A percentile compares a stretch with the other conserved stretches of the same genome.
Conservation (phyloP, 1,140 invertebrate genomes). For the Apis cerana region DNA sequence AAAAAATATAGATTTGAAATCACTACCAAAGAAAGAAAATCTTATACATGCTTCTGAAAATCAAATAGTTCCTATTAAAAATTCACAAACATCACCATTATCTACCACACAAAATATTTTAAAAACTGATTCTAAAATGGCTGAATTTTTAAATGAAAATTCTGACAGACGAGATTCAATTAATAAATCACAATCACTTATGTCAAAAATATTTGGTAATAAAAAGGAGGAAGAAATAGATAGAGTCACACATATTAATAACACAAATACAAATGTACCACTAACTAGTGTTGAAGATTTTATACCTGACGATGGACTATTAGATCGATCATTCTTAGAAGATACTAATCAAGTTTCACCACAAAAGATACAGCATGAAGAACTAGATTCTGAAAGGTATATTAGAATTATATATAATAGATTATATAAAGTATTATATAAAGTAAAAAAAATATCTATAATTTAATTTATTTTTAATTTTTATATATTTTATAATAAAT, state of each 20-base stretch:
- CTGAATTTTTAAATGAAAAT: conserved; percentile 54
- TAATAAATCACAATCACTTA: conserved; percentile 70
- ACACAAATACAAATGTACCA: conserved; percentile 56
- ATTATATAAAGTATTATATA: background rate
- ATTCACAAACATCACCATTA: conserved; percentile 24
- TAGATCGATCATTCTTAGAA: conserved; percentile 92
- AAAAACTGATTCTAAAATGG: conserved; percentile 46
- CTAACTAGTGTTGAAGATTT: conserved; percentile 91
- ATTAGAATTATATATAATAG: background rate
- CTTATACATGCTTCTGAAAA: conserved; percentile 32
- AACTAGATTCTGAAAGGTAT: conserved; percentile 85
- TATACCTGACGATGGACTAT: conserved; percentile 88
- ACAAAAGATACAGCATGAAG: conserved; percentile 78
- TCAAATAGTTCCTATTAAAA: conserved; percentile 44
- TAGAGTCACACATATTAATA: conserved; percentile 56
- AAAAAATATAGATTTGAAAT: conserved; percentile 72
- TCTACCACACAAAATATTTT: conserved; percentile 36
- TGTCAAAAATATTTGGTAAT: conserved; percentile 78
- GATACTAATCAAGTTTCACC: conserved; percentile 82
- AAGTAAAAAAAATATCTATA: conserved; percentile 1
- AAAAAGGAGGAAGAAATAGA: conserved; percentile 71
- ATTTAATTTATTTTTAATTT: conserved; percentile 21
- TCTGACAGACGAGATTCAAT: conserved; percentile 63
- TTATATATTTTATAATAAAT: background rate
- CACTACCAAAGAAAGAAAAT: conserved; percentile 67